phyloP scores from a whole-genome alignment of 2,888 invertebrate species.

The Euplagia quadripunctaria region DNA sequence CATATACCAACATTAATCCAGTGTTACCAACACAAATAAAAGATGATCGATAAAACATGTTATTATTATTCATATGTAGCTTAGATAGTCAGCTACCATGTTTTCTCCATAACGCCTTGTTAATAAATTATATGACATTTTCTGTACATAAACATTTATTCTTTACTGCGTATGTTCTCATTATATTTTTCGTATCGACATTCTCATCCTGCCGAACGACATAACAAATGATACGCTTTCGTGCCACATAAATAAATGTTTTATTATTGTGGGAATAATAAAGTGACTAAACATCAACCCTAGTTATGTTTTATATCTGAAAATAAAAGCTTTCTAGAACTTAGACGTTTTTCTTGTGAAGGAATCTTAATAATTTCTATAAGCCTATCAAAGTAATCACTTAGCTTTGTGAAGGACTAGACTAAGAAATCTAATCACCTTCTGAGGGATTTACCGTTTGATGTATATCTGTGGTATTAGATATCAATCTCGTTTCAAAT shows the following conservation, averaged over 20 bases:
- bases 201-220: constrained; percentile 31
- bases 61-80: constrained; percentile 9
- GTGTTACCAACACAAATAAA: constrained; percentile 19
- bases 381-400: background rate
- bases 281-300: constrained; percentile 24
- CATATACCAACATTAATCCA: constrained; percentile 16
- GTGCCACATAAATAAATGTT: constrained; percentile 37
- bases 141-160: constrained; percentile 41
- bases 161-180: constrained; percentile 38
- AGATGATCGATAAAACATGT: constrained; percentile 19
- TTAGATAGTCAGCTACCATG: constrained; percentile 21
- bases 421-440: background rate
- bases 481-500: background rate
- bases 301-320: constrained; percentile 21
- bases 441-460: background rate
- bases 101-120: constrained; percentile 26
- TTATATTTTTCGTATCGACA: constrained; percentile 35
- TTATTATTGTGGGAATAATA: constrained; percentile 38
- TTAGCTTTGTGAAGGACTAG: constrained; percentile 1
- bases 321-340: constrained; percentile 16
- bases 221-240: constrained; percentile 35
- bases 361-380: background rate
- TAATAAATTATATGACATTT: constrained; percentile 40
- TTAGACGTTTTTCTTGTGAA: background rate
- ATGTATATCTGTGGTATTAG: background rate